Base-by-base conservation (phyloP, 2,797 vertebrate species). In the Oreochromis mossambicus region DNA sequence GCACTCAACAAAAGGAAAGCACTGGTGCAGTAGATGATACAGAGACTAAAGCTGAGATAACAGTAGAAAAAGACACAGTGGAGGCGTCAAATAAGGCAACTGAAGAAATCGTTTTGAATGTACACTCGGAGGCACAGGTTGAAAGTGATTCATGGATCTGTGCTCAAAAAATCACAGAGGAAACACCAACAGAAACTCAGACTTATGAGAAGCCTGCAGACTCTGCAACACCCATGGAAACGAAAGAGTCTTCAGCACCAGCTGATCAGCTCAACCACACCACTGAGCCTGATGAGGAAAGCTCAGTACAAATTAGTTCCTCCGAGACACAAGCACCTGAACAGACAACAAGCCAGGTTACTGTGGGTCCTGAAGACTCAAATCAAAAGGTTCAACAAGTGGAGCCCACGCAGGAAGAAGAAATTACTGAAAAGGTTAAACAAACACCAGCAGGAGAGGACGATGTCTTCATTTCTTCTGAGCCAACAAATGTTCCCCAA, bases 381-480 rank as follows among this genome's bases (percentile, higher is more conserved):
- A 50, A 50, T 50, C 17, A 75, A 75, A 75, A 50, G 43, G 5
- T 50, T 50, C 43, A 75, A 13, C 70, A 34, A 75, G 48, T 32
- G 46, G 46, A 75, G 10, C 46, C 26, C 8, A 66, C 2, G 7
- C 61, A 79, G 11, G 81, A 83, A 29, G 48, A 81, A 38, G 13
- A 77, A 75, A 79, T n/a, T 17, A n/a, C 8, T 7, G 76, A 73
- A 54, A 79, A 80, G 2, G 24, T 66, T 73, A 24, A 58, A 73
- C 76, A 90, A 85, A 81, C 58, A 26, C 24, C 46, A 6, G 66
- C 5, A 32, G 82, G 34, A 83, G 68, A 83, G 29, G 85, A 92
- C 2, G 2, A 78, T 0, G 52, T 79, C 26, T 36, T 80, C 1
- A 50, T 46, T 52, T 79, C 82, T n/a, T 5, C 84, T 58, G 34